phyloP scores from a whole-genome alignment of 2,113 vertebrate species.

The Passerina amoena region DNA sequence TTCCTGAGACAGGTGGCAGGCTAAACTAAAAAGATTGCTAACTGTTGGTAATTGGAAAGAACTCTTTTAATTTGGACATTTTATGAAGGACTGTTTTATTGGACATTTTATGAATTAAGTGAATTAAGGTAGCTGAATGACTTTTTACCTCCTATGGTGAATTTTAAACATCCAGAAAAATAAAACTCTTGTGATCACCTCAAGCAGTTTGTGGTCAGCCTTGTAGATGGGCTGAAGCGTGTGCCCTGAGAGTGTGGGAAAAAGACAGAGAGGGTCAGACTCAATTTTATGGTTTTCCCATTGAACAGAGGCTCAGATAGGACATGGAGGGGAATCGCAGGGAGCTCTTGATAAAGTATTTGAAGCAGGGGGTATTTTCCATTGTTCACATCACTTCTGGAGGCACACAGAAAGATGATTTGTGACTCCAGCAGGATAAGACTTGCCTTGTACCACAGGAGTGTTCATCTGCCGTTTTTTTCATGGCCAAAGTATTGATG shows the following conservation, averaged over 20 bases:
- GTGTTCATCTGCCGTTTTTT: not conserved
- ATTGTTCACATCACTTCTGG: not conserved
- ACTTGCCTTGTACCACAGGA: not conserved
- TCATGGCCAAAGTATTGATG: slow-evolving; percentile 3
- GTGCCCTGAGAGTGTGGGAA: not conserved
- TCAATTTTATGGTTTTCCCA: not conserved
- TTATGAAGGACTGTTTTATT: not conserved
- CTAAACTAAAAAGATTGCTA: not conserved
- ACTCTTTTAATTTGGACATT: not conserved
- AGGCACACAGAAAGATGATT: not conserved
- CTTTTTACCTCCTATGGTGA: not conserved
- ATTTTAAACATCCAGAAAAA: slow-evolving; percentile 24
- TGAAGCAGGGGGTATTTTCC: not conserved
- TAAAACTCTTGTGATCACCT: not conserved
- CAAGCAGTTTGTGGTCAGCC: not conserved
- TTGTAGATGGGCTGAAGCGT: not conserved
- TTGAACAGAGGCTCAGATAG: not conserved
- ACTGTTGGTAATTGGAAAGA: not conserved
- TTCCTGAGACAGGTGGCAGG: not conserved
- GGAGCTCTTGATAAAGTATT: not conserved
- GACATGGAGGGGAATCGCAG: not conserved
- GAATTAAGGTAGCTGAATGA: not conserved
- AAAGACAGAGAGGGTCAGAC: not conserved
- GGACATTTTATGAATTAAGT: not conserved
- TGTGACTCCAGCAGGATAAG: not conserved